phyloP scores from a whole-genome alignment of 1,140 invertebrate genomes.

The Branchinecta lindahli region DNA sequence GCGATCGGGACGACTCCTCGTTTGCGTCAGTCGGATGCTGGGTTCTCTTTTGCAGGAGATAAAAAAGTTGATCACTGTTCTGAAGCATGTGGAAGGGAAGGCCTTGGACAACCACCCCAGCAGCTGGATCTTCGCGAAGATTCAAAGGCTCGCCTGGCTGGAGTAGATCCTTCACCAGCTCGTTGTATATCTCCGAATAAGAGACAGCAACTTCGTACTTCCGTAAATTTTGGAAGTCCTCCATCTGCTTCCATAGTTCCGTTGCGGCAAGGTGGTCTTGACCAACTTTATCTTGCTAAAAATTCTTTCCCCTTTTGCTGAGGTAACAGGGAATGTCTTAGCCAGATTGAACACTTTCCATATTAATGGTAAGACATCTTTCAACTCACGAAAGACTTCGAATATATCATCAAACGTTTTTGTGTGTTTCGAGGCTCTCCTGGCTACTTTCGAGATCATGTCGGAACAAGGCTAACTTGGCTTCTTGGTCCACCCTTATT shows the following conservation, averaged over 20 bases:
- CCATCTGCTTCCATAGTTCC: conserved; percentile 70
- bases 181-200: conserved; percentile 69
- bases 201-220: conserved; percentile 46
- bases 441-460: too few relatives aligned
- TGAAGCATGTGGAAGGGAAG: conserved; percentile 57
- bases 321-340: too few relatives aligned
- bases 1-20: conserved; percentile 85
- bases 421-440: too few relatives aligned
- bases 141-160: conserved; percentile 42
- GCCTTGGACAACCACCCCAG: conserved; percentile 70
- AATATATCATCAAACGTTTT: too few relatives aligned
- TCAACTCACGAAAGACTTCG: too few relatives aligned
- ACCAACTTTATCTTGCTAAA: too few relatives aligned
- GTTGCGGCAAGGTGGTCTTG: conserved; percentile 73
- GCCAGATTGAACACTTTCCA: too few relatives aligned
- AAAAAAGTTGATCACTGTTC: conserved; percentile 61
- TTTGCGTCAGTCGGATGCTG: conserved; percentile 97
- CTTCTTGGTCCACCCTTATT: too few relatives aligned
- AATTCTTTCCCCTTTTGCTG: too few relatives aligned
- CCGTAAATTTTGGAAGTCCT: conserved; percentile 44
- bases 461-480: too few relatives aligned
- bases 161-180: conserved; percentile 79
- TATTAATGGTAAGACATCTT: too few relatives aligned
- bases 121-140: conserved; percentile 64
- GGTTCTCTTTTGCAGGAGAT: conserved; percentile 68